Base-by-base conservation (phyloP, 1,140 invertebrate species). In the Drosophila cardini region DNA sequence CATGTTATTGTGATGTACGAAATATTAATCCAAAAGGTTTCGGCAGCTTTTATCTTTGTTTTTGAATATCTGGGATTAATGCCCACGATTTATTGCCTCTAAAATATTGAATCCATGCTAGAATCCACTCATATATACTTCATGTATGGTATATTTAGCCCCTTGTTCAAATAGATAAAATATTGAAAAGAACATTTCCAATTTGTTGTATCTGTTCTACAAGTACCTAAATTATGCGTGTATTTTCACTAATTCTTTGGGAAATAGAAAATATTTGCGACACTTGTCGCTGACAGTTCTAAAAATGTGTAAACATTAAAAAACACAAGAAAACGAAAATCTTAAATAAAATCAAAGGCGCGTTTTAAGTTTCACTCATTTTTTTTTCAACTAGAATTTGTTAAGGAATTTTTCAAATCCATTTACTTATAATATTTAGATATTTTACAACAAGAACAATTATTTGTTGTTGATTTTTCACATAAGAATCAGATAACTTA, bases 231-330 rank as follows among this genome's bases (percentile, higher is more conserved):
- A 40, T 60, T 58, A 26, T 74, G 34, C 62, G 40, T 50, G 18
- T 52, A 34, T 68, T 65, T 46, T 18, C n/a, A 58, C 70, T 53
- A 72, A 72, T 72, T 67, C 63, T 34, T 52, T 40, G 9, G 34
- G 36, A 42, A 43, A 63, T 58, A 60, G 26, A 53, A 62, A 63
- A 50, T 57, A 70, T 65, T 70, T 62, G 78, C 77, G 78, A 87
- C 82, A 76, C 67, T 73, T 62, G 36, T 63, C 61, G 72, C 62
- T 86, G 82, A 86, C 82, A 86, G 82, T 89, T 87, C 84, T 87
- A 87, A 87, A 69, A 69, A 83, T 89, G 83, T 76, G 67, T 67
- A 52, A 64, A 60, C 40, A 60, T 45, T 10, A 34, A 62, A 42
- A 40, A 43, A 32, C 11, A 4, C 15, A 26, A 64, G 16, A 48